Base-by-base conservation (phyloP, 2,888 invertebrate genomes). In the Agrotis ipsilon region DNA sequence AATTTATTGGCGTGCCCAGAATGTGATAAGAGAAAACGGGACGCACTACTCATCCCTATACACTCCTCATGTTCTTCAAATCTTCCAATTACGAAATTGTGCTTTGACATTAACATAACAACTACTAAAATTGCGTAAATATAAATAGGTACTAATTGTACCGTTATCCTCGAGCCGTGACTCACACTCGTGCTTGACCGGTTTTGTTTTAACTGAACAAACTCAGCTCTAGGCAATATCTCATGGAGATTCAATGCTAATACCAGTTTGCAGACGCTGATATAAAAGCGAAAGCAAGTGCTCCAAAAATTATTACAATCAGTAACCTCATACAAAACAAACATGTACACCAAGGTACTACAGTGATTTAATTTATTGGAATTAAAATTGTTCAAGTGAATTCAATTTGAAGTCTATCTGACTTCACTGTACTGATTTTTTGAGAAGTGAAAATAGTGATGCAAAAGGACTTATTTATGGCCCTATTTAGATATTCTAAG, bases 331-430 rank as follows among this genome's bases (percentile, higher is more conserved):
- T 84, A 86, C 91, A 88, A 89, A 84, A 89, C 88, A 91, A 94
- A 92, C 94, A 94, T 94, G 95, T 95, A 91, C 92, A 84, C 94
- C 87, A 94, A 94, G 94, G 94, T 95, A 93, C 87, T 77, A 62
- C 55, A 43, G 57, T 74, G 70, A 74, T 68, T 75, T 70, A 54
- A 68, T 68, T 55, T 67, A 75, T 62, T 64, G 21, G 1, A 76
- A 45, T 68, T 54, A 21, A 67, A 67, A 54, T 54, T 59, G 14
- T 51, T 51, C n/a, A 24, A 67, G 59, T 67, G 59, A 39, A 9
- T 55, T 59, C n/a, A 32, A 32, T 64, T 63, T 11, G 1, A 58
- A 21, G n/a, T 45, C 13, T 51, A 45, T 19, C 1, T 32, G 6
- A 39, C 32, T 55, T 9, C 6, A 9, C 16, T 24, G 21, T 7